These are phyloP conservation scores for Eupithecia abbreviata DNA, from an alignment of 2,888 invertebrate genomes.

Conservation along the genomic window DNA sequence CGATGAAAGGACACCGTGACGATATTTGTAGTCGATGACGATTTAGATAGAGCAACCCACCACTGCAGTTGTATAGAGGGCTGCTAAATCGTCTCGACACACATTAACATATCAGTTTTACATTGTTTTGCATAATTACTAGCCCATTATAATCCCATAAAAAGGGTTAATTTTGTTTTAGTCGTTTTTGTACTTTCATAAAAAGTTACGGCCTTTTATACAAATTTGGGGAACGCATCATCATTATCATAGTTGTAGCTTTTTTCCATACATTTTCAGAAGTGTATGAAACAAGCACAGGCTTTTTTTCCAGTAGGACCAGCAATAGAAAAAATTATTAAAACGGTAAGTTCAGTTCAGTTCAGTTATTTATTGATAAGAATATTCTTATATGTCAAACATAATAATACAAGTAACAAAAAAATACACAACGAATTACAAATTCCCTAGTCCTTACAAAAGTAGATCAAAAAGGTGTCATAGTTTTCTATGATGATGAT, in stretches of 20 bases:
- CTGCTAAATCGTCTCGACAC: constrained; percentile 78
- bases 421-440: too few species aligned
- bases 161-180: constrained; percentile 29
- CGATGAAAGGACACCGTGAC: constrained; percentile 63
- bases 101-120: constrained; percentile 78
- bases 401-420: too few species aligned
- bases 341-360: too few species aligned
- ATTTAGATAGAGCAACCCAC: constrained; percentile 62
- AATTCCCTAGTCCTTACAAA: background rate
- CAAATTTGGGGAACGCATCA: background rate
- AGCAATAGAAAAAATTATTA: too few species aligned
- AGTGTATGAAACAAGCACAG: too few species aligned
- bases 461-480: background rate
- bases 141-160: constrained; percentile 33
- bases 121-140: constrained; percentile 74
- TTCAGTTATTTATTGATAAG: too few species aligned
- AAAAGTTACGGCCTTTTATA: background rate
- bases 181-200: background rate
- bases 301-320: too few species aligned
- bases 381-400: too few species aligned
- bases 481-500: background rate
- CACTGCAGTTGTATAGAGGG: constrained; percentile 64
- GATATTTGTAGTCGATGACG: constrained; percentile 65
- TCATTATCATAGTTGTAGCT: background rate
- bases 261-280: background rate